Evolutionary conservation across 1,140 invertebrate genomes (phyloP), one percentile per base, ranked within the genome.

Genomic region (Anastrepha obliqua): DNA sequence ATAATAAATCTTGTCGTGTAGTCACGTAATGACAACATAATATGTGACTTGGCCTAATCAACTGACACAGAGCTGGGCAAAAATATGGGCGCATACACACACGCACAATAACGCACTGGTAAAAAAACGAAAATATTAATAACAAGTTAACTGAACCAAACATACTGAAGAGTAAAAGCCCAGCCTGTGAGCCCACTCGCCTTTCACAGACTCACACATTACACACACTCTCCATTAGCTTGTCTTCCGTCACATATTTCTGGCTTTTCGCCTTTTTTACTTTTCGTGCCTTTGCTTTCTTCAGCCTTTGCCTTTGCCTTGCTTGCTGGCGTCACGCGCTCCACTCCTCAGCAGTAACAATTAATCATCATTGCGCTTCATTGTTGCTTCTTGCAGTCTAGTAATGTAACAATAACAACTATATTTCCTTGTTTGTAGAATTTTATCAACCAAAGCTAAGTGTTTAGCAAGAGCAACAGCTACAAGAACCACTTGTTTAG

Each of bases 11-110:
- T 92, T 91, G 88, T 90, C 91, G 91, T 91, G 91, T 90, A 92
- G 91, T 91, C 91, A 92, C 91, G 91, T 92, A 92, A 92, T 91
- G 91, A 92, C 91, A 92, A 92, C 91, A 91, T 92, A 92, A 92
- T 92, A 88, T 81, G 78, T 86, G 87, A 87, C 86, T 87, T 59
- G 20, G 13, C 60, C 81, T 74, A 87, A 51, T 44, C 39, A 51
- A 86, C 88, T 88, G 67, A 88, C 85, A 64, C 39, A 88, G 78
- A 88, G 87, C 86, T n/a, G n/a, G n/a, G n/a, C n/a, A n/a, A 89
- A 89, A 89, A 87, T 90, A 89, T 88, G 88, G 17, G 88, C 87
- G 74, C 64, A 85, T 85, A 89, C 70, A 89, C 78, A 67, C 42
- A 81, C 62, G 58, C 64, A 87, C 47, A 81, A 60, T 85, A 60